Conservation (phyloP, 2,797 vertebrate species). For the Sebastes variabilis region DNA sequence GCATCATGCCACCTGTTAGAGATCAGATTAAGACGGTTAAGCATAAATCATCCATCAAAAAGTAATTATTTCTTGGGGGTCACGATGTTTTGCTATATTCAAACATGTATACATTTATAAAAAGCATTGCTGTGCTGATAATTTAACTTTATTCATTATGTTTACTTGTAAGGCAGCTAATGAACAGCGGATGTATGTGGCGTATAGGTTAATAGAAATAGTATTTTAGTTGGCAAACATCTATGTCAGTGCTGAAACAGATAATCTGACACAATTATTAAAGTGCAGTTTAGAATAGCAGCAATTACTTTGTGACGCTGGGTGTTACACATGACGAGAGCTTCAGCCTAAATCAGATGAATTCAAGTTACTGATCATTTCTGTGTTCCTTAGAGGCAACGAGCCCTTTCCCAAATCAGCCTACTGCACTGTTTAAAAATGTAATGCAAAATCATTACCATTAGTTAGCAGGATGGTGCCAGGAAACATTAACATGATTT, state of each 20-base stretch:
- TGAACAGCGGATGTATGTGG: background rate
- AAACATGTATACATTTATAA: background rate
- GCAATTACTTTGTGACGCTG: background rate
- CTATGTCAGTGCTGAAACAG: background rate
- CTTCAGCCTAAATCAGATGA: background rate
- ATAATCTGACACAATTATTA: background rate
- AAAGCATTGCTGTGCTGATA: background rate
- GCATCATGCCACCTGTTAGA: conserved; percentile 53
- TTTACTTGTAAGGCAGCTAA: background rate
- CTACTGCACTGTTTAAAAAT: too few species aligned
- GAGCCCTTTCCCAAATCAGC: background rate
- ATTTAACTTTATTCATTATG: background rate
- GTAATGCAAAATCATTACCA: background rate
- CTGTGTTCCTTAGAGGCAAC: background rate
- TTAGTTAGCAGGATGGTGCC: background rate
- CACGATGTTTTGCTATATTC: background rate
- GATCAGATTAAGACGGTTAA: conserved; percentile 10
- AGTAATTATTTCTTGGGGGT: background rate
- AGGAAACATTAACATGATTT: background rate
- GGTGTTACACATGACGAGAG: background rate
- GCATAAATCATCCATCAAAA: conserved; percentile 7
- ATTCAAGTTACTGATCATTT: background rate
- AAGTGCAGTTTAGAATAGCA: background rate
- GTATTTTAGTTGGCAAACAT: background rate
- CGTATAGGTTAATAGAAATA: background rate